Conservation (phyloP, 2,797 vertebrate species). For the Myiotriccus ornatus region DNA sequence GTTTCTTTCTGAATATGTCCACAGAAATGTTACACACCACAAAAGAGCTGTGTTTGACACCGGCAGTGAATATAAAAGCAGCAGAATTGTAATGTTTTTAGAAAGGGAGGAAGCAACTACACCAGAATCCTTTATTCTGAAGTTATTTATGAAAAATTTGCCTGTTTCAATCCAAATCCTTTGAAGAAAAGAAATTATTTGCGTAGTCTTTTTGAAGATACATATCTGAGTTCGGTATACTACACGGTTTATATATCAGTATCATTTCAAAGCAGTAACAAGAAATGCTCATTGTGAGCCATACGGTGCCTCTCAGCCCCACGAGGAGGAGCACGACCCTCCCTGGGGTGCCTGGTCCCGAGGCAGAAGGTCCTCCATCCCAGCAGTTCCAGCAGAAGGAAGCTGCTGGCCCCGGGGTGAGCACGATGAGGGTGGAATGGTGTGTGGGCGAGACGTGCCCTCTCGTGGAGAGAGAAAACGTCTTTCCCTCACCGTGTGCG, state of each 20-base stretch:
- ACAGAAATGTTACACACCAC: background rate
- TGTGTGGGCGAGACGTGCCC: slow-evolving; percentile 61
- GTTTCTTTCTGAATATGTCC: background rate
- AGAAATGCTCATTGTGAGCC: background rate
- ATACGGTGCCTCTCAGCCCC: background rate
- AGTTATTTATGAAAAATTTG: background rate
- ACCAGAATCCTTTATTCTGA: background rate
- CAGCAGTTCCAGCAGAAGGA: background rate
- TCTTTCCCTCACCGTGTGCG: background rate
- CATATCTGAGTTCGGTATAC: background rate
- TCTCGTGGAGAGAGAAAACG: slow-evolving; percentile 69
- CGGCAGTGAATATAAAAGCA: background rate
- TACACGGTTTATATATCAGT: background rate
- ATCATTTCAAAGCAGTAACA: background rate
- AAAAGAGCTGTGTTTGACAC: background rate
- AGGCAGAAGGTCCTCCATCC: background rate
- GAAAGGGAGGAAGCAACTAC: background rate
- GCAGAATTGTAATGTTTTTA: background rate
- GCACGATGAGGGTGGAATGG: background rate
- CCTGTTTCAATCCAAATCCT: background rate
- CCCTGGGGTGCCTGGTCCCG: background rate
- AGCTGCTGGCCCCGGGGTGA: background rate
- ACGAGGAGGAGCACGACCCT: background rate
- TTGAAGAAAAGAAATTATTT: background rate
- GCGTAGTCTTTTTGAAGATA: background rate